These are phyloP conservation scores for Myiopsitta monachus DNA, from an alignment of 2,113 vertebrate species.

Conservation along the genomic window DNA sequence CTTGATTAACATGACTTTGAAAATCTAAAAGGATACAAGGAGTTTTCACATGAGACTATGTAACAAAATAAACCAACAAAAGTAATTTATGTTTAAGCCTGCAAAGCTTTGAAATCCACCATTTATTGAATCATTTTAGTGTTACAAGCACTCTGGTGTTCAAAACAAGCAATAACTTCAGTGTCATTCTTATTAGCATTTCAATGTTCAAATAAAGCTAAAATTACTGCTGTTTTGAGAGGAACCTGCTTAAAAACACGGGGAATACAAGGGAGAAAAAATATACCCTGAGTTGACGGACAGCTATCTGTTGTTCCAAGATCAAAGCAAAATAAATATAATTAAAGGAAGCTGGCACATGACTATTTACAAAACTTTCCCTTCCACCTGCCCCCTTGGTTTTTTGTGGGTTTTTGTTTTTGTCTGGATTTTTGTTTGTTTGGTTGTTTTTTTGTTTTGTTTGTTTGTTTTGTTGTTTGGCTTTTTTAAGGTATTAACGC, in stretches of 20 bases:
- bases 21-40: neutral
- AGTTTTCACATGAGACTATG: neutral
- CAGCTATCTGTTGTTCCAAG: neutral
- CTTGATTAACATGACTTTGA: neutral
- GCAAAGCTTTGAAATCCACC: neutral
- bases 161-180: slow-evolving; percentile 6
- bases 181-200: neutral
- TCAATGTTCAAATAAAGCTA: neutral
- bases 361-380: neutral
- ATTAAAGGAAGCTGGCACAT: neutral
- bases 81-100: neutral
- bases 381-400: accelerated
- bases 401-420: neutral
- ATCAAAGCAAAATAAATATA: neutral
- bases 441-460: neutral
- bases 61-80: neutral
- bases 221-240: neutral
- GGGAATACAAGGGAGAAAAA: neutral
- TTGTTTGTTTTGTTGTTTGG: neutral
- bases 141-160: neutral
- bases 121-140: neutral
- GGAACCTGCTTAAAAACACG: neutral
- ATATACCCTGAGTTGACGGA: neutral
- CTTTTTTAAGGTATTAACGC: neutral
- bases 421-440: neutral